A percentile compares a stretch with the other conserved stretches of the same genome.
phyloP scores from a whole-genome alignment of 2,888 invertebrate genomes.

The Bombylius major region DNA sequence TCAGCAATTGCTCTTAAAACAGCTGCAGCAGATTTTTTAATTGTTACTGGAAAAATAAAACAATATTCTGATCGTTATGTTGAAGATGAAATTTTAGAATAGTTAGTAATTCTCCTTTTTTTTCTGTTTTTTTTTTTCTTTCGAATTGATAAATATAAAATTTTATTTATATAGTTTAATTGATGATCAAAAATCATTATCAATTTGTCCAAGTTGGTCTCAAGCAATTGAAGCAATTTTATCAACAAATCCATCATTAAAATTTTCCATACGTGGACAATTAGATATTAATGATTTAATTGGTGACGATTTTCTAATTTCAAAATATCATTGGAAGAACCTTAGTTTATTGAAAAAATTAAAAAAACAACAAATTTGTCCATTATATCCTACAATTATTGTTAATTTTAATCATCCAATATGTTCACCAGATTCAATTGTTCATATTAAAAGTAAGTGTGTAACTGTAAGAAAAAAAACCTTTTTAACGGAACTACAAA shows the following conservation, averaged over 20 bases:
- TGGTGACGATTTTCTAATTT: constrained; percentile 28
- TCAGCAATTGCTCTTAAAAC: constrained; percentile 25
- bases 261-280: constrained; percentile 48
- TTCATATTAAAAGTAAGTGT: neutral
- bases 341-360: constrained; percentile 23
- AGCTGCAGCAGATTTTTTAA: constrained; percentile 28
- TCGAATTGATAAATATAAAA: too few species aligned
- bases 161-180: constrained; percentile 19
- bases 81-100: constrained; percentile 24
- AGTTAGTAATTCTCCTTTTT: constrained; percentile 21
- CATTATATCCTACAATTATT: constrained; percentile 24
- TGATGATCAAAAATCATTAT: constrained; percentile 23
- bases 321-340: constrained; percentile 24
- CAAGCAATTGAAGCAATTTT: constrained; percentile 47
- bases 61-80: constrained; percentile 24
- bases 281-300: constrained; percentile 49
- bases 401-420: constrained; percentile 24
- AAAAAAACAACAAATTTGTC: constrained; percentile 26
- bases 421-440: neutral
- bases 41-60: constrained; percentile 26
- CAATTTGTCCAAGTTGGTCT: constrained; percentile 45
- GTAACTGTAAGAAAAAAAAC: too few species aligned
- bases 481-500: too few species aligned
- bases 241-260: constrained; percentile 45
- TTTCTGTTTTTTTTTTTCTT: too few species aligned